phyloP scores from a whole-genome alignment of 2,797 vertebrate species.

The Poeciliopsis gracilis region DNA sequence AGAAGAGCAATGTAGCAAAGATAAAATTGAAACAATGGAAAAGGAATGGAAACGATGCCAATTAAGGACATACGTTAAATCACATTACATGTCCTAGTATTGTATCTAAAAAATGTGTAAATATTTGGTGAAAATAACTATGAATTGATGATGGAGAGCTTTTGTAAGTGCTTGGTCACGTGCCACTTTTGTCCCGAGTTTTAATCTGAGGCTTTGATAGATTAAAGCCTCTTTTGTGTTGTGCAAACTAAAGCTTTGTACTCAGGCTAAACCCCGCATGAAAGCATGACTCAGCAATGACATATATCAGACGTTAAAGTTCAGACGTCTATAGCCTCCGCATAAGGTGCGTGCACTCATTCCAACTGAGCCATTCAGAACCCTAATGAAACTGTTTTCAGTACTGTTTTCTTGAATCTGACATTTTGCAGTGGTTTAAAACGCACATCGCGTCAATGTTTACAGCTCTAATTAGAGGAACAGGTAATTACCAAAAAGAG shows the following conservation, averaged over 20 bases:
- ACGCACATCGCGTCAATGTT: neutral
- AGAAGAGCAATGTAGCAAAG: neutral
- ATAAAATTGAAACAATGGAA: neutral
- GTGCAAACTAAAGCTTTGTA: neutral
- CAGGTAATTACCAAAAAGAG: neutral
- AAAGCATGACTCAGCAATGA: neutral
- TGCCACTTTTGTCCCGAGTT: neutral
- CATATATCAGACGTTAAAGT: neutral
- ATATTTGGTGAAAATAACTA: neutral
- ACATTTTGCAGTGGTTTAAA: neutral
- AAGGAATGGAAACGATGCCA: neutral
- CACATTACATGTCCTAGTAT: neutral
- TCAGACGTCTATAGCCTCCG: neutral
- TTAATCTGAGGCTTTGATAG: neutral
- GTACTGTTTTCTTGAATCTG: neutral
- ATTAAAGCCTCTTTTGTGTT: slow-evolving; percentile 12
- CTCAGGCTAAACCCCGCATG: neutral
- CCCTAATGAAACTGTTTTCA: no score
- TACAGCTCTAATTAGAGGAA: neutral
- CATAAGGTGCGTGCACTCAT: no score
- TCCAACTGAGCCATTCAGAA: no score
- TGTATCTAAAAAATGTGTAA: neutral
- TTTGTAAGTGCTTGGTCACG: neutral
- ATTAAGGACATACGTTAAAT: neutral
- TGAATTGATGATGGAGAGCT: neutral